These are phyloP conservation scores for Drosophila eohydei DNA, from an alignment of 2,888 invertebrate genomes.

Conservation along the genomic window DNA sequence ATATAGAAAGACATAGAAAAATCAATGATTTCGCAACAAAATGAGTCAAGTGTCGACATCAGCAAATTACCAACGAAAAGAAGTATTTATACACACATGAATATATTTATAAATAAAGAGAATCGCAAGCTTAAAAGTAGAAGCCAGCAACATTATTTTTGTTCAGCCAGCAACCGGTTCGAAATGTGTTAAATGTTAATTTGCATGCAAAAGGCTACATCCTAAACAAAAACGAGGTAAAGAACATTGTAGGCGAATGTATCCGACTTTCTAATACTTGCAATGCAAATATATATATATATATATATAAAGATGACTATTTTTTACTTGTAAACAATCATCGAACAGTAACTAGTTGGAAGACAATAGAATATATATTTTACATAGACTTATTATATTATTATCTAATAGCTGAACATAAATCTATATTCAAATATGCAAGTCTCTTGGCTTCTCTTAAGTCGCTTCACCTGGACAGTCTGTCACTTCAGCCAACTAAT, in stretches of 20 bases:
- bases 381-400: background rate
- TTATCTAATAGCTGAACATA: background rate
- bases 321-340: too few relatives aligned
- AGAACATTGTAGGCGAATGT: background rate
- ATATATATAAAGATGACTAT: too few relatives aligned
- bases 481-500: background rate
- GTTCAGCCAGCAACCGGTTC: conserved; percentile 52
- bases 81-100: conserved; percentile 2
- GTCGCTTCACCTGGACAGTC: background rate
- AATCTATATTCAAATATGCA: background rate
- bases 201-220: conserved; percentile 61
- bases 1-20: background rate
- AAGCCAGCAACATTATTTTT: conserved; percentile 33
- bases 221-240: conserved; percentile 14
- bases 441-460: background rate
- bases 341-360: background rate
- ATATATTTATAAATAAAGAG: conserved; percentile 1
- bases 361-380: background rate
- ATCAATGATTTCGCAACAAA: conserved; percentile 1
- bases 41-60: conserved; percentile 31
- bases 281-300: background rate
- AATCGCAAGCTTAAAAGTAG: conserved; percentile 36
- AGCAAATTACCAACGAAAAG: background rate
- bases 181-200: conserved; percentile 47
- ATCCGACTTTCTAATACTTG: background rate